A percentile compares a stretch with the other conserved stretches of the same genome.
Conservation (phyloP, 1,140 invertebrate species). For the Marisa cornuarietis region DNA sequence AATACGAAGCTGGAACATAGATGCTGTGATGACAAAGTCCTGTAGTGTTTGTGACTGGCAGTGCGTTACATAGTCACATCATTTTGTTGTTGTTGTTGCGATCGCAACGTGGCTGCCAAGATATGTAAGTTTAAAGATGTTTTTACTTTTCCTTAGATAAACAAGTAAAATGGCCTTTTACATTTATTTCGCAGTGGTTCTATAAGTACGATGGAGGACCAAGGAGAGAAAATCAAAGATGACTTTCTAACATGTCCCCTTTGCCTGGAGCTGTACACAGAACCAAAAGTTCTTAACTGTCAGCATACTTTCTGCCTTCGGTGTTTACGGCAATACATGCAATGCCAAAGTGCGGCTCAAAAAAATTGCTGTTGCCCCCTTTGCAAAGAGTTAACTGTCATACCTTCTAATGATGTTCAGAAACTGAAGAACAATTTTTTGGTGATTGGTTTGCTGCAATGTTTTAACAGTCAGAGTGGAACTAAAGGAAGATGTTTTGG, state of each 20-base stretch:
- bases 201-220: not conserved
- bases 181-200: no score
- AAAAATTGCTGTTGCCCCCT: conserved; percentile 25
- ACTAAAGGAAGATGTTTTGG: not conserved
- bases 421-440: conserved; percentile 22
- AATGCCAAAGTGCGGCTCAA: not conserved
- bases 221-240: conserved; percentile 15
- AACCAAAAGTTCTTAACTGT: conserved; percentile 31
- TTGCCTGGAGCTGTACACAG: conserved; percentile 27
- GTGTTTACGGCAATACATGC: conserved; percentile 27
- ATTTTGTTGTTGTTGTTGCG: no score
- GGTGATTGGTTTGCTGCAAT: conserved; percentile 1
- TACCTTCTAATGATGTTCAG: conserved; percentile 21
- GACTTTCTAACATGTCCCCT: conserved; percentile 29
- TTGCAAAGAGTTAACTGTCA: conserved; percentile 12
- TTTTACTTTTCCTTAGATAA: no score
- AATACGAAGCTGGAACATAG: no score
- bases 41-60: no score
- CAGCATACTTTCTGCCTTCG: conserved; percentile 37
- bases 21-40: no score
- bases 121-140: no score
- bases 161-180: no score
- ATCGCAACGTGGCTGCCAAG: no score
- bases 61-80: no score
- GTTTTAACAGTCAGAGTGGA: not conserved